Evolutionary conservation across 2,113 vertebrate species (phyloP), one percentile per base, ranked within the genome.

Genomic region (Ptilonorhynchus violaceus): DNA sequence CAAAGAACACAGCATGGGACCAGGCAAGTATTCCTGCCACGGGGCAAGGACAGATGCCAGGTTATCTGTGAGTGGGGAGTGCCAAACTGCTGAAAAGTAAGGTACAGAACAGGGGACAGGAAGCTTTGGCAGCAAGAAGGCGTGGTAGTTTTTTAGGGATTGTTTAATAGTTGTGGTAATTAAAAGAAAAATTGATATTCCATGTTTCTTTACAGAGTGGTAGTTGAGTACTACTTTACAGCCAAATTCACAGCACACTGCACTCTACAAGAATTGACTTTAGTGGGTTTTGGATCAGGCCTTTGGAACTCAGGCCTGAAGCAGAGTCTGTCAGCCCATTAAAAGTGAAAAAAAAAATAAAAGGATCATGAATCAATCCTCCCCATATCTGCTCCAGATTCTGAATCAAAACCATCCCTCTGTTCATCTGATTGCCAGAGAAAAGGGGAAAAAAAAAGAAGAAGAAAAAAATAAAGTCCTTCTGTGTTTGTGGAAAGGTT

Each of bases 391-490:
- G 88, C 88, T 97, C 95, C 96, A 97, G 88, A 97, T 90, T 94
- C 85, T 86, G 83, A 97, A 97, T 96, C 92, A 96, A 97, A 97
- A 96, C 96, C 96, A 97, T 96, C 52, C 95, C 68, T 77, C 5
- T 0, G 68, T 84, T 95, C 70, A 53, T 94, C 79, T 68, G 64
- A 91, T 84, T 96, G 92, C 95, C 95, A 96, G 85, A 84, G 49
- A 78, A 94, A 88, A 78, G 41, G 37, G 24, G 53, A 90, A 93
- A 90, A 56, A 90, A 93, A 90, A 88, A 63, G 8, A 39, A 39
- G 2, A 50, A 60, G 31, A 37, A 63, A 66, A 55, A 88, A 77
- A 39, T 39, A 39, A 52, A 18, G 8, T 52, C 42, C 33, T 75
- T 81, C 62, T 78, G 14, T 76, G 55, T 90, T 62, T 77, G 21